A percentile compares a stretch with the other conserved stretches of the same genome.
Conservation (phyloP, 92 coral and sea anemone species). For the Porites cylindrica region DNA sequence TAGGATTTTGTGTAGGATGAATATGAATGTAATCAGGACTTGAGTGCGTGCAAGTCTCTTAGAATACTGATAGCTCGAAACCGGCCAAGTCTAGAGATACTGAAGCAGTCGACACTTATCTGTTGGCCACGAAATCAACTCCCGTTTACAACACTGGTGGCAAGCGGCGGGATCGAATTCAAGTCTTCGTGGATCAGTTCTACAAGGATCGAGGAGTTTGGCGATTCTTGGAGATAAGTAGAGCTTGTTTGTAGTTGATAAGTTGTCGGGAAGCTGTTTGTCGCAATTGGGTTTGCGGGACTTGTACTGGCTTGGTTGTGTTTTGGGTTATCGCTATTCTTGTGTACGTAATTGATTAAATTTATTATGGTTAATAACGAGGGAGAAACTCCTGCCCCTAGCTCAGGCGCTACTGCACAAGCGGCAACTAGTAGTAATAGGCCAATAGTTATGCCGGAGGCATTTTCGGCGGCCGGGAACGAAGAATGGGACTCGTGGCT, state of each 20-base stretch:
- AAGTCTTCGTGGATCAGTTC: not conserved
- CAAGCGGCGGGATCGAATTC: not conserved
- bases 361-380: too few relatives aligned
- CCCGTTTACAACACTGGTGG: not conserved
- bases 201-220: not conserved
- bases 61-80: not conserved
- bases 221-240: not conserved
- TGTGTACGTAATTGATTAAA: too few relatives aligned
- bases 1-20: too few relatives aligned
- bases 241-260: not conserved
- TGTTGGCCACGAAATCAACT: too few relatives aligned
- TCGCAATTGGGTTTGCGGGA: not conserved
- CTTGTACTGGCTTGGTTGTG: not conserved
- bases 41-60: too few relatives aligned
- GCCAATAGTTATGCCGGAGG: not conserved
- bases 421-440: not conserved
- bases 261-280: not conserved
- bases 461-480: not conserved
- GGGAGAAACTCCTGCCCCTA: not conserved
- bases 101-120: too few relatives aligned
- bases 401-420: not conserved
- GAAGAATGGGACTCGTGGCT: constrained; percentile 15
- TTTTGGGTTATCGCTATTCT: not conserved
- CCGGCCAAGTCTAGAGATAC: not conserved
- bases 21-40: too few relatives aligned